phyloP scores from a whole-genome alignment of 1,140 invertebrate species.

The Bombus sibiricus region DNA sequence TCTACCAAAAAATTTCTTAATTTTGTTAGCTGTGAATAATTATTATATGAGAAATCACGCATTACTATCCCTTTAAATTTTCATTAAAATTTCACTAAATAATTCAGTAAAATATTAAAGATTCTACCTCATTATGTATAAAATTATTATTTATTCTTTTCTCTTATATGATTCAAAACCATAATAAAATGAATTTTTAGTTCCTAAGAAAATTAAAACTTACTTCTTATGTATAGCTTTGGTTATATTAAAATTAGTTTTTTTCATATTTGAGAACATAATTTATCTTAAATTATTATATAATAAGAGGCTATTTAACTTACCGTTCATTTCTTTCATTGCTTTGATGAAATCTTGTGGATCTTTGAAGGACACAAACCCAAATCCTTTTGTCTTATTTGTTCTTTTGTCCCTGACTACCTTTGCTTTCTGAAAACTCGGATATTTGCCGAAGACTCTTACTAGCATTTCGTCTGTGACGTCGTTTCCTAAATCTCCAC shows the following conservation, averaged over 20 bases:
- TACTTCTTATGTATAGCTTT: neutral
- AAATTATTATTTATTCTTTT: neutral
- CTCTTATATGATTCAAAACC: neutral
- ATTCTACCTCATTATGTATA: neutral
- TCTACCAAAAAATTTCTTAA: neutral
- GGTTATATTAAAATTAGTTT: neutral
- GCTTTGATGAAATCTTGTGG: constrained; percentile 98
- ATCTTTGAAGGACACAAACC: constrained; percentile 99
- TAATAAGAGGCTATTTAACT: constrained; percentile 71
- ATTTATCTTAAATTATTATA: neutral
- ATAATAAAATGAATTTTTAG: neutral
- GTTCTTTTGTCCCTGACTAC: constrained; percentile 98
- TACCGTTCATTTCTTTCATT: constrained; percentile 99
- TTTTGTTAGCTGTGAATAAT: neutral
- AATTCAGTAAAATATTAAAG: too few species aligned
- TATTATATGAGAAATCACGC: neutral
- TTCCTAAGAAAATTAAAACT: neutral
- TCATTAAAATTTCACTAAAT: neutral
- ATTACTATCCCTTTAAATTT: neutral
- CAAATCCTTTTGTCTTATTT: constrained; percentile 99
- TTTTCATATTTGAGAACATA: neutral
- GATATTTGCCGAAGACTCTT: constrained; percentile 97
- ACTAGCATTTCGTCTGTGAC: constrained; percentile 98
- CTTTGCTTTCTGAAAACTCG: constrained; percentile 97
- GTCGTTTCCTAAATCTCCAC: constrained; percentile 99